phyloP scores from a whole-genome alignment of 1,140 invertebrate species.

The Camponotus floridanus region DNA sequence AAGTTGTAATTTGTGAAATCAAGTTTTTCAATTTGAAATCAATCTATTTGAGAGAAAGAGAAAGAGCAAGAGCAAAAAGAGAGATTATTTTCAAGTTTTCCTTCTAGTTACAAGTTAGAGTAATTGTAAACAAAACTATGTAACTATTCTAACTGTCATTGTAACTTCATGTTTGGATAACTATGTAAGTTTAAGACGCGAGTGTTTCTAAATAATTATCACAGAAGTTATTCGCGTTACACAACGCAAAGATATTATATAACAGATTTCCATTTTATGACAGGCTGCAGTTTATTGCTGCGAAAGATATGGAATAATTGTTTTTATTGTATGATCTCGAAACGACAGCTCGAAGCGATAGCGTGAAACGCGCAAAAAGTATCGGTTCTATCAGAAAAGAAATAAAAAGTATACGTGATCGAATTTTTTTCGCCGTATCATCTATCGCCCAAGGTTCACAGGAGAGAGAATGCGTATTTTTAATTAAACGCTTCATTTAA shows the following conservation, averaged over 20 bases:
- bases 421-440: neutral
- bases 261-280: slow-evolving; percentile 27
- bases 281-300: slow-evolving; percentile 7
- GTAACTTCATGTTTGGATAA: neutral
- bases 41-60: neutral
- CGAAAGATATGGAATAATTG: slow-evolving; percentile 6
- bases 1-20: neutral
- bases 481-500: slow-evolving; percentile 61
- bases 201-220: slow-evolving; percentile 31
- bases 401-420: slow-evolving; percentile 1
- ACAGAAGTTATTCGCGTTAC: slow-evolving; percentile 17
- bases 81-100: neutral
- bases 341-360: neutral
- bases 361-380: slow-evolving; percentile 8
- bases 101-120: slow-evolving; percentile 26
- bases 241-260: slow-evolving; percentile 5
- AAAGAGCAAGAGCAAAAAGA: too few species aligned
- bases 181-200: slow-evolving; percentile 17
- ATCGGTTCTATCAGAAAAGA: neutral
- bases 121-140: neutral
- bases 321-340: neutral
- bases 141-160: neutral
- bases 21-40: neutral
- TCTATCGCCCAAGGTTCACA: neutral
- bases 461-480: slow-evolving; percentile 37